These are phyloP conservation scores for Aphidoletes aphidimyza DNA, from an alignment of 2,888 invertebrate species.

Conservation along the genomic window DNA sequence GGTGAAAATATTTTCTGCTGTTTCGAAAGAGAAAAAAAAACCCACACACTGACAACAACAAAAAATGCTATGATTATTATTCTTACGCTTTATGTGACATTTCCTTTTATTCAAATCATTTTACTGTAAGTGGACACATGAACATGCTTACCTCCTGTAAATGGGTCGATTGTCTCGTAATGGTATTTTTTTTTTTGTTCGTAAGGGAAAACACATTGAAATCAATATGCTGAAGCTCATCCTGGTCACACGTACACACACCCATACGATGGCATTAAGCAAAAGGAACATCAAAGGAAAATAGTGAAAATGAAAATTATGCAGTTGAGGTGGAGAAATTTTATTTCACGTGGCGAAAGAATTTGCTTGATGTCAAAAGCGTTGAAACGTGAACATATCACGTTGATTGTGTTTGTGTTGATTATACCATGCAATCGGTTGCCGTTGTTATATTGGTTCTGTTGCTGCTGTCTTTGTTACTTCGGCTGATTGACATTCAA, in stretches of 20 bases:
- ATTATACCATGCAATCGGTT: too few relatives aligned
- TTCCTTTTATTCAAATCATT: slow-evolving; percentile 17
- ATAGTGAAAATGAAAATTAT: not conserved
- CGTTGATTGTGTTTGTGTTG: not conserved
- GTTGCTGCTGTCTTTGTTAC: not conserved
- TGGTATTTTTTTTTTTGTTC: not conserved
- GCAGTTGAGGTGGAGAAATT: not conserved
- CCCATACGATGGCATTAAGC: too few relatives aligned
- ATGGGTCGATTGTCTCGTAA: not conserved
- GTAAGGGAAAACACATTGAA: not conserved
- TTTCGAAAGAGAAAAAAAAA: not conserved
- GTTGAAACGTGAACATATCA: not conserved
- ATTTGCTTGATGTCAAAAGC: not conserved
- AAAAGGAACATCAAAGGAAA: slow-evolving; percentile 28
- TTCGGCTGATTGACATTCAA: slow-evolving; percentile 41
- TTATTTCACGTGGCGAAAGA: slow-evolving; percentile 27
- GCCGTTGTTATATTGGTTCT: not conserved
- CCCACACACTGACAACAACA: not conserved
- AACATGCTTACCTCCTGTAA: not conserved
- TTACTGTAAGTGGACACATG: not conserved
- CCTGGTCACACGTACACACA: not conserved
- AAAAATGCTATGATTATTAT: not conserved
- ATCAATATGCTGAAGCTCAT: slow-evolving; percentile 10
- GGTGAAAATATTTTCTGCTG: not conserved
- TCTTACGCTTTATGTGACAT: slow-evolving; percentile 25